phyloP scores from a whole-genome alignment of 2,113 vertebrate genomes.

The Epinephelus lanceolatus region DNA sequence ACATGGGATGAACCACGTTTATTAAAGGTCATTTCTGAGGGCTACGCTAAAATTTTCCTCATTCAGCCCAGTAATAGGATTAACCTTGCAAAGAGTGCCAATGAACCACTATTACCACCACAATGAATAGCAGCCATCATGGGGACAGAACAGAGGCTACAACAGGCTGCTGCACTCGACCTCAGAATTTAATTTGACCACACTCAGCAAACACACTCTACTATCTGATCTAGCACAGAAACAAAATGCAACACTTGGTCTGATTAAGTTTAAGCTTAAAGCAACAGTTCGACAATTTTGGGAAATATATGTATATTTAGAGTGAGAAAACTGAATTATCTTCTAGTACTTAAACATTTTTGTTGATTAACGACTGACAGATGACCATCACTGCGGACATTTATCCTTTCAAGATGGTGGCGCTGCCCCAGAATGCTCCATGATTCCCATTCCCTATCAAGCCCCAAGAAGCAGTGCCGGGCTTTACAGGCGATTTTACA shows the following conservation, averaged over 20 bases:
- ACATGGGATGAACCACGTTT: background rate
- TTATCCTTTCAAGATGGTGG: no score
- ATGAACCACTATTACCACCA: background rate
- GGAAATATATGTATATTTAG: no score
- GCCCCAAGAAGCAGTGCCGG: no score
- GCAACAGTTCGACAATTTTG: background rate
- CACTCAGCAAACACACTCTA: background rate
- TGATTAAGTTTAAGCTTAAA: background rate
- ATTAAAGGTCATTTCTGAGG: constrained; percentile 12
- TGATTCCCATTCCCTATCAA: no score
- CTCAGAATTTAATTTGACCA: background rate
- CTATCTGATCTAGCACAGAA: background rate
- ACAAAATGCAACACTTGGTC: background rate
- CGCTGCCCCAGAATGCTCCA: no score
- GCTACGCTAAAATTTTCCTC: background rate
- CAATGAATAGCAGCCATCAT: background rate
- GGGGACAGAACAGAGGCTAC: background rate
- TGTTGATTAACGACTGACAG: no score
- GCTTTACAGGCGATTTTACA: no score
- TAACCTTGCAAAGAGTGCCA: constrained; percentile 10
- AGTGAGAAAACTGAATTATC: no score
- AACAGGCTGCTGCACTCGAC: background rate
- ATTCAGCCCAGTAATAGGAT: constrained; percentile 10
- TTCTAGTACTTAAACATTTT: no score
- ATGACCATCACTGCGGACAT: no score